A percentile compares a stretch with the other conserved stretches of the same genome.
Conservation (phyloP, 2,113 vertebrate genomes). For the Zootoca vivipara region DNA sequence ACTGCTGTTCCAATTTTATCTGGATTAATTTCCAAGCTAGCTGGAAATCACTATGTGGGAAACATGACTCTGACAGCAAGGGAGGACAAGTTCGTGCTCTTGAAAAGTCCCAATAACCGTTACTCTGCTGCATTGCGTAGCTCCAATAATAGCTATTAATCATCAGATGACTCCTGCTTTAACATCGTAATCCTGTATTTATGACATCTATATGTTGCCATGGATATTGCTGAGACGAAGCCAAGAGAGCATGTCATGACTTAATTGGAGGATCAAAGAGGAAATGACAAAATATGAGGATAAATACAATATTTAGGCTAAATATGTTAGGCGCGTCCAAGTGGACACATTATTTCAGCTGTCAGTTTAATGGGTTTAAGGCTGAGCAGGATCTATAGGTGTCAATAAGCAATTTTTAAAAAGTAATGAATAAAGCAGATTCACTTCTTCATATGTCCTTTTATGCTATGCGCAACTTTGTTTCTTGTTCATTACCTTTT, state of each 20-base stretch:
- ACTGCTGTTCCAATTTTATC: not conserved
- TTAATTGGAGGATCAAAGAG: constrained; percentile 9
- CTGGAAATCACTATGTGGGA: not conserved
- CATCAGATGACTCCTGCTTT: not conserved
- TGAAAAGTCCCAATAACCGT: not conserved
- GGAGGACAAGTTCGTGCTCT: not conserved
- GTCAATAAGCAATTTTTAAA: not conserved
- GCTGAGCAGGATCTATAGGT: not conserved
- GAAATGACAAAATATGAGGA: not conserved
- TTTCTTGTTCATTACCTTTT: not conserved
- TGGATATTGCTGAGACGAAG: fast-evolving
- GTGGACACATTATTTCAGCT: not conserved
- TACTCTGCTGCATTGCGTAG: not conserved
- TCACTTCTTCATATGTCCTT: no score
- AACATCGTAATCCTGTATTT: not conserved
- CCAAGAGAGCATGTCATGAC: not conserved
- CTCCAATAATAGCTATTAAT: not conserved
- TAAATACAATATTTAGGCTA: constrained; percentile 12
- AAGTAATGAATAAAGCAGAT: not conserved
- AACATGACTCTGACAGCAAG: not conserved
- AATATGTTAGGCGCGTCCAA: not conserved
- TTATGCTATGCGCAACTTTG: no score
- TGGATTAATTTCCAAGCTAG: not conserved
- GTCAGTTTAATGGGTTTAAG: not conserved
- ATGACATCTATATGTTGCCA: not conserved